A percentile compares a stretch with the other conserved stretches of the same genome.
These are phyloP conservation scores for Stenoptilia bipunctidactyla DNA, from an alignment of 2,888 invertebrate genomes.

Conservation along the genomic window DNA sequence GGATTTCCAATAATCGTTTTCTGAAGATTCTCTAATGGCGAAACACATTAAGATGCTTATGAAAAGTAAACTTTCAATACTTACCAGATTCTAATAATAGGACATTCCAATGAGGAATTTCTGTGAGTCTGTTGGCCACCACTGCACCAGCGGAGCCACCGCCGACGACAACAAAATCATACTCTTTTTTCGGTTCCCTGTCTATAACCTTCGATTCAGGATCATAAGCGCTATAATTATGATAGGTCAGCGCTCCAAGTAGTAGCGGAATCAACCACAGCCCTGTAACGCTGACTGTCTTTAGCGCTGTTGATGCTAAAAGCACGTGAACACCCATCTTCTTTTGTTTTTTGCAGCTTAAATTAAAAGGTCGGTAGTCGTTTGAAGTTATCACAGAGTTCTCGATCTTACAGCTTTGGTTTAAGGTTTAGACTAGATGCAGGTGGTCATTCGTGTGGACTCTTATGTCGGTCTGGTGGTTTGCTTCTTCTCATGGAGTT, in stretches of 20 bases:
- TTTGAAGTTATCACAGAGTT: slow-evolving; percentile 17
- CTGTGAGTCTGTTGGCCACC: slow-evolving; percentile 84
- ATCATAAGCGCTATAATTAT: slow-evolving; percentile 84
- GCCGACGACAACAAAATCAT: slow-evolving; percentile 88
- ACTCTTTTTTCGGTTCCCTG: slow-evolving; percentile 78
- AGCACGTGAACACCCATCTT: slow-evolving; percentile 81
- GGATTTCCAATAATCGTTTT: no score
- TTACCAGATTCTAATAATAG: slow-evolving; percentile 81
- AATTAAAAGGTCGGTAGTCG: slow-evolving; percentile 3
- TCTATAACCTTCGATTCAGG: slow-evolving; percentile 84
- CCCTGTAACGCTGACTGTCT: slow-evolving; percentile 82
- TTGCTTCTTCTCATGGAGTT: slow-evolving; percentile 47
- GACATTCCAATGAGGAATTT: slow-evolving; percentile 81
- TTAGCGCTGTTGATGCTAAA: slow-evolving; percentile 82
- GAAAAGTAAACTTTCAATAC: slow-evolving; percentile 13
- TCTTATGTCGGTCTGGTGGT: slow-evolving; percentile 48
- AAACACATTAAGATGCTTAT: no score
- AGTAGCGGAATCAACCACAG: slow-evolving; percentile 88
- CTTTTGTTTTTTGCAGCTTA: slow-evolving; percentile 6
- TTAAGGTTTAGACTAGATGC: slow-evolving; percentile 29
- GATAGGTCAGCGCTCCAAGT: slow-evolving; percentile 84
- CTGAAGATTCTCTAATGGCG: no score
- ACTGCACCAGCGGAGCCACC: slow-evolving; percentile 93
- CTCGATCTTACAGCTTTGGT: slow-evolving; percentile 21
- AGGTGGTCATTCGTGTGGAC: slow-evolving; percentile 14